Conservation (phyloP, 2,113 vertebrate species). For the Pseudopipra pipra region DNA sequence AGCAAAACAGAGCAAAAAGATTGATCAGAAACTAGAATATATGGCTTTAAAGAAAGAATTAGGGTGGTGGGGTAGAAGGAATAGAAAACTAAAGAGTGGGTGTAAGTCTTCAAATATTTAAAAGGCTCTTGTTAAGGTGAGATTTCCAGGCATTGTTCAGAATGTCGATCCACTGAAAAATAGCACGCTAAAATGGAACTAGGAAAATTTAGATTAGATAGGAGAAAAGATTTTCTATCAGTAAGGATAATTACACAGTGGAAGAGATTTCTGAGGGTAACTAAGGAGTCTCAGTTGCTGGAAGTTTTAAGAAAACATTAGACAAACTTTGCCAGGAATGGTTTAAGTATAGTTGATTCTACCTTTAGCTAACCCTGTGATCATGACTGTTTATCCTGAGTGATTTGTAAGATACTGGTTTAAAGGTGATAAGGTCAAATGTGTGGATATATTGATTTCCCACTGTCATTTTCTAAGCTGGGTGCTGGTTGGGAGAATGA, state of each 20-base stretch:
- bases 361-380: conserved; percentile 7
- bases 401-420: conserved; percentile 55
- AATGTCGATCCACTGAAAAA: not conserved
- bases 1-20: not conserved
- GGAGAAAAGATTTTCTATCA: not conserved
- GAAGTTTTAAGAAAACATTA: conserved; percentile 16
- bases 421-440: conserved; percentile 56
- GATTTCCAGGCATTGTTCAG: not conserved
- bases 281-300: not conserved
- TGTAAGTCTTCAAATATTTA: not conserved
- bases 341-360: not conserved
- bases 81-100: not conserved
- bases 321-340: conserved; percentile 4
- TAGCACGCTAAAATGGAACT: not conserved
- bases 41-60: not conserved
- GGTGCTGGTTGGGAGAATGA: conserved; percentile 11
- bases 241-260: not conserved
- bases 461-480: not conserved
- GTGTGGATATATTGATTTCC: conserved; percentile 59
- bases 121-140: not conserved
- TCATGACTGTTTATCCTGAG: conserved; percentile 40
- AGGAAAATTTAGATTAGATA: not conserved
- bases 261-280: not conserved
- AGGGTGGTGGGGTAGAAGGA: not conserved
- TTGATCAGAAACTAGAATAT: not conserved